Base-by-base conservation (phyloP, 2,113 vertebrate species). In the Sula dactylatra region DNA sequence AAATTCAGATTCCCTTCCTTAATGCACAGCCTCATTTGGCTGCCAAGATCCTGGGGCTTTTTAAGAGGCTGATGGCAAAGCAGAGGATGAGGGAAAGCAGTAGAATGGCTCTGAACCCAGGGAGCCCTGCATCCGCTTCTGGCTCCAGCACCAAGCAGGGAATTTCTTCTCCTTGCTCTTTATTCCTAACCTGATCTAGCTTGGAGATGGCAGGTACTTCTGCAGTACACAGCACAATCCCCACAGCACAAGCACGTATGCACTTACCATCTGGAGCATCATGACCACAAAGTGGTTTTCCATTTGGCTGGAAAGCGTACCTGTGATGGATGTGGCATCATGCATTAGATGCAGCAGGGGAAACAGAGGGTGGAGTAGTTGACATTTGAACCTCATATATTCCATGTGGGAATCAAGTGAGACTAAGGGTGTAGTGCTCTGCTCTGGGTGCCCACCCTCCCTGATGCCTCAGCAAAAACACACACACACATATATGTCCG, bases 21-120 rank as follows among this genome's bases (percentile, higher is more conserved):
- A 59, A 42, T 44, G 26, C 50, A 74, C 52, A 50, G 87, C 12
- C 34, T 62, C 45, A 4, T 85, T 88, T 79, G 49, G 62, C 78
- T 96, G 77, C 88, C 56, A 70, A 55, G 62, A 58, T 91, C 73
- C 61, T 85, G 50, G 65, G 44, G 25, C 29, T 91, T 84, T 93
- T 89, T 56, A 65, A 85, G 36, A 83, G 47, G 38, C 64, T 73
- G 17, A 65, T 76, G 44, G 32, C 20, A 93, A 94, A 78, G 42
- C 26, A 54, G 38, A 69, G 29, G n/a, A 45, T 7, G 5, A 69
- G 10, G 15, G 40, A 72, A 79, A 80, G 15, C 29, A 64, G 34
- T 20, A 77, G 76, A 77, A 87, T 87, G 58, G 17, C 45, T 86
- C 69, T 82, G 36, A 82, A 79, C 73, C 19, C 15, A n/a, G 29